Conservation (phyloP, 2,888 invertebrate species). For the Drosophila paranaensis region DNA sequence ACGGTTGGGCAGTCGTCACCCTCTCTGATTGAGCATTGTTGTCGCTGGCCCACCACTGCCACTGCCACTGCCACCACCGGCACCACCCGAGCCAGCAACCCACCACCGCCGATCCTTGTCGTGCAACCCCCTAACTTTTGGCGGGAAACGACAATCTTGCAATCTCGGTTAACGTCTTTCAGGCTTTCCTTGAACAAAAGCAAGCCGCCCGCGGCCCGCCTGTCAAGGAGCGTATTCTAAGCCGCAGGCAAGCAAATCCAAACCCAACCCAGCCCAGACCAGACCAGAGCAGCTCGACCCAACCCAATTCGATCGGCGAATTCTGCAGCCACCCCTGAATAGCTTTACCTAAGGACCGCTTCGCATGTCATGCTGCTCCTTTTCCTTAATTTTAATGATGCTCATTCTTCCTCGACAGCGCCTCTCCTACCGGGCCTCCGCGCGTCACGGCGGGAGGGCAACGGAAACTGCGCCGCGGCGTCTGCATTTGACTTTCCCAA, state of each 20-base stretch:
- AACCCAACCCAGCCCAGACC: slow-evolving; percentile 14
- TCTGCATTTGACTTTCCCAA: slow-evolving; percentile 40
- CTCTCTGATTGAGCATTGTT: slow-evolving; percentile 60
- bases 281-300: slow-evolving; percentile 14
- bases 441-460: slow-evolving; percentile 66
- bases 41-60: slow-evolving; percentile 44
- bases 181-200: slow-evolving; percentile 52
- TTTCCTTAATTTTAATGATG: slow-evolving; percentile 60
- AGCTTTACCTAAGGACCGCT: slow-evolving; percentile 66
- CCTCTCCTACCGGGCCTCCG: slow-evolving; percentile 41
- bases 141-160: slow-evolving; percentile 64
- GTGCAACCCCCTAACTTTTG: slow-evolving; percentile 78
- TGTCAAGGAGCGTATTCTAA: slow-evolving; percentile 44
- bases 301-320: slow-evolving; percentile 17
- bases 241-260: slow-evolving; percentile 39
- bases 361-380: slow-evolving; percentile 72
- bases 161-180: slow-evolving; percentile 64
- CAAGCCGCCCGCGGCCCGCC: slow-evolving; percentile 59
- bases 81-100: slow-evolving; percentile 71
- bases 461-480: slow-evolving; percentile 43
- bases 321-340: slow-evolving; percentile 61
- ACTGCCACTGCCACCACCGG: slow-evolving; percentile 43
- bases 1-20: slow-evolving; percentile 80
- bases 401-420: slow-evolving; percentile 50
- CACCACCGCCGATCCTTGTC: slow-evolving; percentile 63